phyloP scores from a whole-genome alignment of 1,140 invertebrate species.

The Panagrolaimus sp. region DNA sequence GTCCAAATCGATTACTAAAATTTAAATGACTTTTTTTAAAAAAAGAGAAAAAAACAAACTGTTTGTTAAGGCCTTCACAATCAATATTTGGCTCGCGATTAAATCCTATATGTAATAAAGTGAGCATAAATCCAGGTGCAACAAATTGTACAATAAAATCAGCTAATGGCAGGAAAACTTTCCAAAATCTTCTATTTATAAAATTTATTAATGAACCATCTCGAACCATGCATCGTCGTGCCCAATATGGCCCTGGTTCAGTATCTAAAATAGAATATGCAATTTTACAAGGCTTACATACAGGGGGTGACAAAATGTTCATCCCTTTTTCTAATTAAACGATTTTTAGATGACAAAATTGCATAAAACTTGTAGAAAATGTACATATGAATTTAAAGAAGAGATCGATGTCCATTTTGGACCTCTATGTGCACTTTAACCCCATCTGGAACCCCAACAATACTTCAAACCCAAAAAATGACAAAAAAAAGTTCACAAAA shows the following conservation, averaged over 20 bases:
- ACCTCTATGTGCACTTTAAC: no score
- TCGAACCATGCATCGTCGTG: conserved; percentile 47
- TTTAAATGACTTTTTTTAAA: not conserved
- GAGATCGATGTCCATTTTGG: no score
- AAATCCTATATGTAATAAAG: conserved; percentile 53
- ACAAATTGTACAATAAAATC: conserved; percentile 57
- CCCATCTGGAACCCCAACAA: no score
- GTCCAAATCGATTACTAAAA: conserved; percentile 54
- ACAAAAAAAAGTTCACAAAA: no score
- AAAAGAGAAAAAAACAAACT: conserved; percentile 22
- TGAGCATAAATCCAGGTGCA: conserved; percentile 48
- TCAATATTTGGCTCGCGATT: conserved; percentile 54
- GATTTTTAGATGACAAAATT: no score
- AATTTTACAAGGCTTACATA: no score
- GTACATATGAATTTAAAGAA: no score
- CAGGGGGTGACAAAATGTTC: no score
- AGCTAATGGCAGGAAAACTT: conserved; percentile 49
- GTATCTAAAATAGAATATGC: conserved; percentile 44
- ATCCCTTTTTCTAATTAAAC: no score
- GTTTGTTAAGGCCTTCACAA: conserved; percentile 44
- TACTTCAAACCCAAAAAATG: no score
- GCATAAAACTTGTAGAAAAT: no score
- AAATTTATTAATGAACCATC: conserved; percentile 52
- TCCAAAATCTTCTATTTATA: conserved; percentile 52
- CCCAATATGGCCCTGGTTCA: conserved; percentile 54